A percentile compares a stretch with the other conserved stretches of the same genome.
Conservation (phyloP, 2,888 invertebrate genomes). For the Epirrhoe alternata region DNA sequence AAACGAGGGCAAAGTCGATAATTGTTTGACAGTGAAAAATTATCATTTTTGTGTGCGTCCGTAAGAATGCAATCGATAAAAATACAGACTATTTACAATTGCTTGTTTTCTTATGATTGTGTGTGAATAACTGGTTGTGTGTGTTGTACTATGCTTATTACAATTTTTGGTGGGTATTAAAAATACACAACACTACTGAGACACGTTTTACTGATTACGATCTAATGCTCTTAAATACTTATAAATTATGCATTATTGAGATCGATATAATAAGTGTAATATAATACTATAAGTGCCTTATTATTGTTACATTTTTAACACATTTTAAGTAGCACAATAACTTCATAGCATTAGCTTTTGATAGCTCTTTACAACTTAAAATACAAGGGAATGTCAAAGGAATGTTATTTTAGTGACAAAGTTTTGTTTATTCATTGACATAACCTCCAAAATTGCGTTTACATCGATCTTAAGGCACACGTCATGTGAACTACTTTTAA, state of each 20-base stretch:
- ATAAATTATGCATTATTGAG: slow-evolving; percentile 10
- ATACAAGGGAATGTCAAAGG: slow-evolving; percentile 13
- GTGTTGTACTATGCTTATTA: neutral
- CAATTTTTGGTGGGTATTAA: neutral
- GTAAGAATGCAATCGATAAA: no score
- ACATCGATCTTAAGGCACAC: slow-evolving; percentile 59
- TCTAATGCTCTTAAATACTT: neutral
- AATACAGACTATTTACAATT: no score
- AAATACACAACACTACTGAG: neutral
- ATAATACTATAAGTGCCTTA: neutral
- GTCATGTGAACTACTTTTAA: slow-evolving; percentile 34
- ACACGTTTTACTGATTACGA: neutral
- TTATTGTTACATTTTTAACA: slow-evolving; percentile 5
- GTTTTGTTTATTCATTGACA: neutral
- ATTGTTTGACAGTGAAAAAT: no score
- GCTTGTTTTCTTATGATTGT: neutral
- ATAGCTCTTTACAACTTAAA: slow-evolving; percentile 5
- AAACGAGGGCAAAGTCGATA: no score
- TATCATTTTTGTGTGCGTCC: no score
- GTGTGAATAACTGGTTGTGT: neutral
- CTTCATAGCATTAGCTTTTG: slow-evolving; percentile 10
- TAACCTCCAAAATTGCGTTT: slow-evolving; percentile 1
- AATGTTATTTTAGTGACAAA: slow-evolving; percentile 11
- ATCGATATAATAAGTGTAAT: no score
- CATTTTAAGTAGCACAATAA: neutral